Conservation (phyloP, 2,888 invertebrate species). For the Polietes domitor region DNA sequence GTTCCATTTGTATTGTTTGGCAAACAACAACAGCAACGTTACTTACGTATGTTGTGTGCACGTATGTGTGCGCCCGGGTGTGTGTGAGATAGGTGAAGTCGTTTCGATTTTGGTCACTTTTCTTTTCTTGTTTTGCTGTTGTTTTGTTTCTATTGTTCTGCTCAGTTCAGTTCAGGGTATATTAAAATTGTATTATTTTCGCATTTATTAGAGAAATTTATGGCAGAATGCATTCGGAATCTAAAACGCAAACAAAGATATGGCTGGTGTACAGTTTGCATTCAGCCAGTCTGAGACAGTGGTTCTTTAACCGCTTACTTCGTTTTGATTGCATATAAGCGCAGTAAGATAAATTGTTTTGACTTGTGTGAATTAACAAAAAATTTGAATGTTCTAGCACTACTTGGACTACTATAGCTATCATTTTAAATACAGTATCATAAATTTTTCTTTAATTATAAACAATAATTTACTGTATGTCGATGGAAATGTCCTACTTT, state of each 20-base stretch:
- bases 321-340: no score
- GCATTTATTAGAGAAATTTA: constrained; percentile 55
- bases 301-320: no score
- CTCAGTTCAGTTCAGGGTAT: constrained; percentile 20
- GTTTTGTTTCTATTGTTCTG: constrained; percentile 5
- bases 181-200: constrained; percentile 60
- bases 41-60: not conserved
- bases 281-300: no score
- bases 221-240: constrained; percentile 39
- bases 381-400: no score
- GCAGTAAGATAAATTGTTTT: no score
- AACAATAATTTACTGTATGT: no score
- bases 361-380: no score
- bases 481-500: no score
- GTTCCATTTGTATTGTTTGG: not conserved
- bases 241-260: constrained; percentile 14
- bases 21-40: not conserved
- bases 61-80: not conserved
- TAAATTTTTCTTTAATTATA: no score
- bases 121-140: constrained; percentile 5
- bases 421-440: no score
- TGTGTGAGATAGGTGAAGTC: not conserved
- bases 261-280: no score
- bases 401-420: no score
- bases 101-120: constrained; percentile 45